Evolutionary conservation across 1,140 invertebrate genomes (phyloP).

Genomic region (Aphaenogaster ashmeadi): DNA sequence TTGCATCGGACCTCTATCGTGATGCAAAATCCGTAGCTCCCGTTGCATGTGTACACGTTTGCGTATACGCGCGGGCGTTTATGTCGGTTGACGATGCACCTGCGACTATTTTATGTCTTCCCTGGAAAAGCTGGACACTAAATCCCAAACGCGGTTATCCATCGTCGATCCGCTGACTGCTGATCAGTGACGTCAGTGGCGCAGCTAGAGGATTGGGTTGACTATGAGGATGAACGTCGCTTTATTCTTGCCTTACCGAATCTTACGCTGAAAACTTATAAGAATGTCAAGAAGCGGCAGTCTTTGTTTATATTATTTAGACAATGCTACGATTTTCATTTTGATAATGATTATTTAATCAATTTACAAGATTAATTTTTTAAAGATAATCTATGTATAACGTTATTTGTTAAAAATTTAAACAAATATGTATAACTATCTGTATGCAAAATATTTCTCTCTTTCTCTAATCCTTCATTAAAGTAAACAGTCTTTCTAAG

Average conservation of each 20-base stretch:
- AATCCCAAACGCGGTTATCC: conserved; percentile 63
- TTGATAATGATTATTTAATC: background rate
- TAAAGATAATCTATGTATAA: background rate
- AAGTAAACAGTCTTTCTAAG: background rate
- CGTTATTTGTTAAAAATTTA: background rate
- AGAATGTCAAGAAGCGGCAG: background rate
- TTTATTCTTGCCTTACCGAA: background rate
- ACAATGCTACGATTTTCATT: background rate
- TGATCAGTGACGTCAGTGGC: conserved; percentile 71
- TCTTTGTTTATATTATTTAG: background rate
- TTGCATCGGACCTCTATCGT: conserved; percentile 70
- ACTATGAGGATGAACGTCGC: background rate
- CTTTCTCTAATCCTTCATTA: background rate
- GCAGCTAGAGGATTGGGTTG: conserved; percentile 16
- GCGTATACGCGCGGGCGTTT: conserved; percentile 68
- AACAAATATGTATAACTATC: background rate
- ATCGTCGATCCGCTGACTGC: conserved; percentile 74
- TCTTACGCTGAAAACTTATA: background rate
- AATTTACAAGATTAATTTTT: conserved; percentile 18
- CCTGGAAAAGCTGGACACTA: conserved; percentile 73
- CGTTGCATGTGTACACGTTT: conserved; percentile 9
- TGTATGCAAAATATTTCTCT: background rate
- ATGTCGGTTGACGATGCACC: conserved; percentile 75
- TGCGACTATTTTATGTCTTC: conserved; percentile 79
- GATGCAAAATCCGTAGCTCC: conserved; percentile 75